These are phyloP conservation scores for Nasonia longicornis DNA, from an alignment of 1,140 invertebrate species.

Conservation along the genomic window DNA sequence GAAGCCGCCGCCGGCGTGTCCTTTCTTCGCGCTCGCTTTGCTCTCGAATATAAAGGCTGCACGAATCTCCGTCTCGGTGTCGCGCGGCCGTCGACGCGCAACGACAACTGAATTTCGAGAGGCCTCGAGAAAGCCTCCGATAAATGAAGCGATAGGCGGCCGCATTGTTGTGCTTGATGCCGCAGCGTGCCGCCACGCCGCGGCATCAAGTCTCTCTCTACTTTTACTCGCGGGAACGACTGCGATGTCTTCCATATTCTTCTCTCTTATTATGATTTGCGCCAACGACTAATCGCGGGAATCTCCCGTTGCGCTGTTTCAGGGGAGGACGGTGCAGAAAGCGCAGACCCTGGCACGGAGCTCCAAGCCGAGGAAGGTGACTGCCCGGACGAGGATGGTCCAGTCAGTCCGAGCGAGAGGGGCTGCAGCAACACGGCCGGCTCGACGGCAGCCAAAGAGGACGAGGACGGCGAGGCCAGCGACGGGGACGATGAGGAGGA, in stretches of 20 bases:
- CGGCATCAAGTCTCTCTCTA: neutral
- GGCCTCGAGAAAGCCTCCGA: conserved; percentile 57
- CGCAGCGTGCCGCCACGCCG: conserved; percentile 54
- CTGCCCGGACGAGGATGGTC: conserved; percentile 70
- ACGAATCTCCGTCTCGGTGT: conserved; percentile 47
- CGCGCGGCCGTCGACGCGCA: conserved; percentile 47
- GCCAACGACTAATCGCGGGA: neutral
- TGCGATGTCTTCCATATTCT: neutral
- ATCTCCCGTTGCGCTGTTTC: conserved; percentile 53
- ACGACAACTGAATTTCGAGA: conserved; percentile 18
- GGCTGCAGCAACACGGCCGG: conserved; percentile 51
- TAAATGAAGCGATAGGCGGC: conserved; percentile 68
- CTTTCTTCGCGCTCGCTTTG: neutral
- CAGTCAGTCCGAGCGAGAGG: conserved; percentile 70
- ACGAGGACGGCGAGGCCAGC: conserved; percentile 66
- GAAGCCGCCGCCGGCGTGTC: conserved; percentile 45
- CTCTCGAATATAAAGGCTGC: neutral
- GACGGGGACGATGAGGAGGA: conserved; percentile 66
- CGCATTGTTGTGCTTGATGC: conserved; percentile 53
- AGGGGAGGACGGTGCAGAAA: conserved; percentile 73
- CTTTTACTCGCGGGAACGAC: neutral
- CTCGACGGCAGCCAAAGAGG: conserved; percentile 57
- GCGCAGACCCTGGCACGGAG: conserved; percentile 68
- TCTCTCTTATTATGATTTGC: no score
- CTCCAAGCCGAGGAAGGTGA: conserved; percentile 71